Base-by-base conservation (phyloP, 2,888 invertebrate species). In the Schrankia costaestrigalis region DNA sequence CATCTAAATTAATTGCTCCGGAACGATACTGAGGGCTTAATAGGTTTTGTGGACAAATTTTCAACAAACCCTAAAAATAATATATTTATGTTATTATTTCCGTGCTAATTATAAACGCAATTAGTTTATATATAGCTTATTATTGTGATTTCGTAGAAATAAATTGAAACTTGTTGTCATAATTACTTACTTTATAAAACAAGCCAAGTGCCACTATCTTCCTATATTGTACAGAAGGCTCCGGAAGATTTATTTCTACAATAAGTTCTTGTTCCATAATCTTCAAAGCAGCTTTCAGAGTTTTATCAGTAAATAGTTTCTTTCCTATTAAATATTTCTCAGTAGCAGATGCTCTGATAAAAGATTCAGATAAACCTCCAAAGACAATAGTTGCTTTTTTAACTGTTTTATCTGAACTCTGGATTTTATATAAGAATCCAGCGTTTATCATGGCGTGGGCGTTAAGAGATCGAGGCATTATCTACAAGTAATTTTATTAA, bases 381-480 rank as follows among this genome's bases (percentile, higher is more conserved):
- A 81, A 90, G 1, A 90, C 87, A 11, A 93, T 83, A 19, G 74
- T 72, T 0, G 90, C 89, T 15, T 61, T 58, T 37, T 75, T 39
- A 27, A 78, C 50, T 5, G 45, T 35, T 5, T 58, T 58, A 2
- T 52, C 26, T 9, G 12, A 18, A 12, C 9, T 47, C 37, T 1
- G 5, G 3, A 78, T 28, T 55, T 69, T 61, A 28, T 92, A 89
- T 0, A 91, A 66, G 61, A 94, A 94, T 5, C 91, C 94, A 8
- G 93, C 93, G 59, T 94, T 93, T 0, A 95, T 91, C 36, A 92
- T 89, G 0, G 94, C 94, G 56, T 92, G 92, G 0, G 93, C 91
- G 60, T 92, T 93, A 78, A 93, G 93, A 1, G 91, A 89, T 37
- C 93, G 81, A 0, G 92, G 91, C 90, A 92, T 93, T 29, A 94